phyloP scores from a whole-genome alignment of 2,888 invertebrate species.

The Panopea generosa region DNA sequence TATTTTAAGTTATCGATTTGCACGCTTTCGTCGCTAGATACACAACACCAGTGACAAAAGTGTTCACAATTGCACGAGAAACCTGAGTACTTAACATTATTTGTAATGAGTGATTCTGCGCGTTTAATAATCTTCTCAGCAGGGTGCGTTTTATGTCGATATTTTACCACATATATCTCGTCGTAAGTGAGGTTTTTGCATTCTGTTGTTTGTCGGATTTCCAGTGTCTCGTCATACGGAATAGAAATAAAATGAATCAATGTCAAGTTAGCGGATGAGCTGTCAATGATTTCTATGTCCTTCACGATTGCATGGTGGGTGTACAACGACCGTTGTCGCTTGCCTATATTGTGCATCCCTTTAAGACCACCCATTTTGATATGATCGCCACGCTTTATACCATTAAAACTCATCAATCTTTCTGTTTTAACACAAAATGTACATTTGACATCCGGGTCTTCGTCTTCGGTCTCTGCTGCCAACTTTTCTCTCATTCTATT shows the following conservation, averaged over 20 bases:
- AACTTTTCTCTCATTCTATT: too few species aligned
- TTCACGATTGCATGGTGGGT: constrained; percentile 47
- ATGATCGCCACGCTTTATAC: constrained; percentile 17
- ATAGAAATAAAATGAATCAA: constrained; percentile 38
- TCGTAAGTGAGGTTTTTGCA: constrained; percentile 8
- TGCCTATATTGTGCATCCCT: constrained; percentile 5
- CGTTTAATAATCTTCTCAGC: constrained; percentile 28
- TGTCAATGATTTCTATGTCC: neutral
- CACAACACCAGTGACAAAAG: too few species aligned
- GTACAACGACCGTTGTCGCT: constrained; percentile 2
- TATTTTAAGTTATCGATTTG: constrained; percentile 9
- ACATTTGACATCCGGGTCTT: constrained; percentile 19
- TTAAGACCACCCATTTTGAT: constrained; percentile 23
- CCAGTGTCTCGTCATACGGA: constrained; percentile 18
- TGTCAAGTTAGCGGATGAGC: constrained; percentile 15
- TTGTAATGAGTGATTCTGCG: constrained; percentile 10
- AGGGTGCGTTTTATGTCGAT: constrained; percentile 12
- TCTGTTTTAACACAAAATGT: constrained; percentile 20
- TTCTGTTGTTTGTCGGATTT: constrained; percentile 30
- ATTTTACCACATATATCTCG: constrained; percentile 29
- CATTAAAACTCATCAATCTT: neutral
- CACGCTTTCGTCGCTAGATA: constrained; percentile 33
- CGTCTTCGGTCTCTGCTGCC: too few species aligned
- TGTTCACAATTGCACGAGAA: too few species aligned
- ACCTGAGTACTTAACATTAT: too few species aligned